phyloP scores from a whole-genome alignment of 2,113 vertebrate species.

The Pelmatolapia mariae region DNA sequence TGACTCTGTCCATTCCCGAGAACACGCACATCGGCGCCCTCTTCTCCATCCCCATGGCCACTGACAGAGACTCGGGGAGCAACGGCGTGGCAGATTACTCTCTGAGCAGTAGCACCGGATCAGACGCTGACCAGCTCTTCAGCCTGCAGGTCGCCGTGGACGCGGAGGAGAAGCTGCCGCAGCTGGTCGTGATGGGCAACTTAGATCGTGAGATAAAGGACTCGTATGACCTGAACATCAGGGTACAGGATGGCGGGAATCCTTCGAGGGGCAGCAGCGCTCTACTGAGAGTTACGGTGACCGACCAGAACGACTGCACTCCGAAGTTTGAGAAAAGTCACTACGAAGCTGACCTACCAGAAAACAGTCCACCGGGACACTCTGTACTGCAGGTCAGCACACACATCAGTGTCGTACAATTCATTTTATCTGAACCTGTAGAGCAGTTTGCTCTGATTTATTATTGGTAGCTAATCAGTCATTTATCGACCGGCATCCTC shows the following conservation, averaged over 20 bases:
- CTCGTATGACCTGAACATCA: constrained; percentile 93
- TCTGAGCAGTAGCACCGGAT: constrained; percentile 70
- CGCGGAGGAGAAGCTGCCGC: constrained; percentile 87
- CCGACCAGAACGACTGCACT: constrained; percentile 91
- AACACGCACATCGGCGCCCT: constrained; percentile 87
- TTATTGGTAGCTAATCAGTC: not conserved
- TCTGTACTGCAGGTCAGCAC: constrained; percentile 87
- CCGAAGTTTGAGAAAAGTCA: constrained; percentile 87
- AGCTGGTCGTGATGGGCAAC: constrained; percentile 91
- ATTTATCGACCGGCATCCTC: not conserved
- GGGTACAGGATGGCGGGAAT: constrained; percentile 88
- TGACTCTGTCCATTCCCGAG: constrained; percentile 89
- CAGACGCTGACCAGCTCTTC: constrained; percentile 85
- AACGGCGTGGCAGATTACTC: constrained; percentile 91
- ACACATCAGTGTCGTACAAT: not conserved
- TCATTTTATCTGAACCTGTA: not conserved
- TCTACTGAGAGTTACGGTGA: constrained; percentile 87
- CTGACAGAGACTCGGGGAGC: constrained; percentile 82
- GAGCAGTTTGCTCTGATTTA: not conserved
- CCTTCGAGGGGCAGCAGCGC: constrained; percentile 86
- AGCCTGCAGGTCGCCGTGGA: constrained; percentile 89
- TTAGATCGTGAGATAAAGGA: constrained; percentile 92
- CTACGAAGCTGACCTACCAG: constrained; percentile 86
- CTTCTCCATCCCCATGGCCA: constrained; percentile 87
- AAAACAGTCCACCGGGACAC: constrained; percentile 91